Evolutionary conservation across 2,888 invertebrate genomes (phyloP), one percentile per base, ranked within the genome.

Genomic region (Deilephila elpenor): DNA sequence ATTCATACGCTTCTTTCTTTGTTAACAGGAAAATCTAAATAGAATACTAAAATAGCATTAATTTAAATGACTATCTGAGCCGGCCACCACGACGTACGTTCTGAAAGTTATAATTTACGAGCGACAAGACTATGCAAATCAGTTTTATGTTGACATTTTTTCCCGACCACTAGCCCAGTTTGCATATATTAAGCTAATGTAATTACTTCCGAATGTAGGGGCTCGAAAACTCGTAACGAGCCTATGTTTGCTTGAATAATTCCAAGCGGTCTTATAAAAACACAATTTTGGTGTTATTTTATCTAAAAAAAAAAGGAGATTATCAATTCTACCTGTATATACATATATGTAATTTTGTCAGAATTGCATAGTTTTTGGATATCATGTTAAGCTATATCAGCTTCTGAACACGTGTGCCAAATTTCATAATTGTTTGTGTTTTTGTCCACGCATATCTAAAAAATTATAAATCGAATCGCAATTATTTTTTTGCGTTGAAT

Each of bases 101-200:
- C 56, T 56, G 56, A n/a, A 56, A 56, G n/a, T 56, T 56, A 19
- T 56, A 56, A 56, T 56, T 56, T 56, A 56, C 56, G 17, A 17
- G 56, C 56, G 7, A 56, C 56, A 56, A 19, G 56, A 56, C 56
- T 56, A 44, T 14, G 56, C 56, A 56, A 56, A 19, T 19, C 56
- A n/a, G n/a, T 56, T 44, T 56, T 56, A 56, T 56, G 56, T 56
- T 56, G 56, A n/a, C 56, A 56, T 56, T 56, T 56, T 56, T 56
- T 56, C 56, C 56, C n/a, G 56, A 19, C 56, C 32, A 61, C 29
- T 61, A 17, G 17, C 17, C 5, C 60, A 61, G 29, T 29, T 61
- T 61, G 60, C 60, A 61, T 61, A 29, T 29, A 61, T 61, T 61
- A 61, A 29, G 29, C 11, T 17, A 29, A 61, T 61, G 25, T 8